Percentiles rank a stretch among this genome's conserved stretches.
These are phyloP conservation scores for Eptatretus atami DNA, from an alignment of 2,797 vertebrate species.

Conservation along the genomic window DNA sequence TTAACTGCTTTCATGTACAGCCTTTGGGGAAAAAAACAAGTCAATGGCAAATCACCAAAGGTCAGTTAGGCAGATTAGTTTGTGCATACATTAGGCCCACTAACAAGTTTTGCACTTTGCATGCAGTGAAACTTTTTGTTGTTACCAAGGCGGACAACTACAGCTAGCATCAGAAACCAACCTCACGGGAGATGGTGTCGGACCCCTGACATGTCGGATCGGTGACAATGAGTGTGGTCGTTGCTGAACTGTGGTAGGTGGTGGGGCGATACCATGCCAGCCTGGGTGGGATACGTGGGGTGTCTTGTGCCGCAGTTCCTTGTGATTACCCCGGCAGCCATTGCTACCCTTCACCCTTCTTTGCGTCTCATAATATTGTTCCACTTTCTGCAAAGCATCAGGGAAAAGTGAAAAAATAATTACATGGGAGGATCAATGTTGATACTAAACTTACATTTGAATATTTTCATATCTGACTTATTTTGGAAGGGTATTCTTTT, in stretches of 20 bases:
- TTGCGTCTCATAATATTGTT: slow-evolving; percentile 38
- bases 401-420: slow-evolving; percentile 8
- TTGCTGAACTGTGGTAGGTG: slow-evolving; percentile 22
- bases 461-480: no score
- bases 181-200: slow-evolving; percentile 46
- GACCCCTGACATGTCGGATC: slow-evolving; percentile 14
- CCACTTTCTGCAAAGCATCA: slow-evolving; percentile 21
- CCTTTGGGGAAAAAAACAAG: no score
- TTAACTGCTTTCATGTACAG: no score
- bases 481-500: no score
- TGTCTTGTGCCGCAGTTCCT: slow-evolving; percentile 55
- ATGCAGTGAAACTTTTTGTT: no score
- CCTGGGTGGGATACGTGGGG: slow-evolving; percentile 63
- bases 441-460: no score
- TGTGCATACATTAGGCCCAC: no score
- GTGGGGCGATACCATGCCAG: slow-evolving; percentile 54
- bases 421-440: slow-evolving; percentile 7
- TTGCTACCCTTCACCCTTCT: slow-evolving; percentile 14
- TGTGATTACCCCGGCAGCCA: slow-evolving; percentile 11
- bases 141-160: no score
- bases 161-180: slow-evolving; percentile 18
- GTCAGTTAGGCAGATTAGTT: no score
- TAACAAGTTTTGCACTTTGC: no score
- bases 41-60: no score
- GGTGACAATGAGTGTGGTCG: slow-evolving; percentile 26